Evolutionary conservation across 2,888 invertebrate genomes (phyloP).

Genomic region (Pollenia labialis): DNA sequence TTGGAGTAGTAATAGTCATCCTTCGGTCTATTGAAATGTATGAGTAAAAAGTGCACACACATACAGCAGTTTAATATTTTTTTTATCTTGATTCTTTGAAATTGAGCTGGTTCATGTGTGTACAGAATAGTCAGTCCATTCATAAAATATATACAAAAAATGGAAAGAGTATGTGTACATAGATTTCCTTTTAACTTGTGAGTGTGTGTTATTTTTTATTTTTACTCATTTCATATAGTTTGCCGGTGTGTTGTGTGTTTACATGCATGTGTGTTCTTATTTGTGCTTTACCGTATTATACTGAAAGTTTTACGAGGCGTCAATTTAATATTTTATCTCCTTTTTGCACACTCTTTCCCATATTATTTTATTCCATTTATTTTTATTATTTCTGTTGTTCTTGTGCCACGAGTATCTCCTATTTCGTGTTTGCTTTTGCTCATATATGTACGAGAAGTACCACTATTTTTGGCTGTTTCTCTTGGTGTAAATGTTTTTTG

Average conservation of each 20-base stretch:
- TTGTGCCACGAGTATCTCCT: conserved; percentile 12
- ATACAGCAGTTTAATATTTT: conserved; percentile 42
- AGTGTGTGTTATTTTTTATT: conserved; percentile 58
- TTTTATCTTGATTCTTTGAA: background rate
- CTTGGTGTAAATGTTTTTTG: conserved; percentile 31
- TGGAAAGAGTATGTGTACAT: conserved; percentile 2
- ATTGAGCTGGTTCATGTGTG: conserved; percentile 6
- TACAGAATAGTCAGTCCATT: conserved; percentile 49
- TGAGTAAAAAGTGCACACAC: too few species aligned
- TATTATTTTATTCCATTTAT: conserved; percentile 52
- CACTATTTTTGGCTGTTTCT: conserved; percentile 34
- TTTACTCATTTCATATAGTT: conserved; percentile 35
- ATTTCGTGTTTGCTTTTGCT: conserved; percentile 26
- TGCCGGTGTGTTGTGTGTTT: background rate
- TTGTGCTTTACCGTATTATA: conserved; percentile 42
- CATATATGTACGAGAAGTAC: background rate
- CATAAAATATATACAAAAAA: conserved; percentile 32
- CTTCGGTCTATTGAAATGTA: background rate
- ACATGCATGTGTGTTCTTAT: conserved; percentile 8
- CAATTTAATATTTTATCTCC: conserved; percentile 73
- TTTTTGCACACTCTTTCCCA: conserved; percentile 63
- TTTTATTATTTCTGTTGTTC: conserved; percentile 51
- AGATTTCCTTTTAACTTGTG: conserved; percentile 43
- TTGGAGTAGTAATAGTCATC: background rate
- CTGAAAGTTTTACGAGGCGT: conserved; percentile 74